Evolutionary conservation across 2,888 invertebrate species (phyloP).

Genomic region (Nasonovia ribisnigri): DNA sequence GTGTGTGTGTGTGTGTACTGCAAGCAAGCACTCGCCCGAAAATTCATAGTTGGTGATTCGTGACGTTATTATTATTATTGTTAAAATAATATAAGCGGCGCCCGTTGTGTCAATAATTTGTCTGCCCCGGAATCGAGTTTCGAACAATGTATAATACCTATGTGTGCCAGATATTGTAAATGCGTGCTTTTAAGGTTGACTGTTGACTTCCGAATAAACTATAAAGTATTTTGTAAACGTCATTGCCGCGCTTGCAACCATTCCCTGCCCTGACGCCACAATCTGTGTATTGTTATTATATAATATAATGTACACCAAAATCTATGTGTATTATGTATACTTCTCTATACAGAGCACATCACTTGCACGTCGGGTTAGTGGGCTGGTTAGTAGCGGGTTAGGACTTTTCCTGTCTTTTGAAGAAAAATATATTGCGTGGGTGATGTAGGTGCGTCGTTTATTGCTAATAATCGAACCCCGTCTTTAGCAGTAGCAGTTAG

Average conservation of each 20-base stretch:
- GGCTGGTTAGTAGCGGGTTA: not conserved
- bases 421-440: not conserved
- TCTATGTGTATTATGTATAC: not conserved
- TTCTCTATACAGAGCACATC: not conserved
- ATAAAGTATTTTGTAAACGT: slow-evolving; percentile 9
- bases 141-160: slow-evolving; percentile 12
- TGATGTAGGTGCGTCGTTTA: not conserved
- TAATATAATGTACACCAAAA: not conserved
- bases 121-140: slow-evolving; percentile 47
- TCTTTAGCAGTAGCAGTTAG: not conserved
- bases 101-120: slow-evolving; percentile 57
- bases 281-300: not conserved
- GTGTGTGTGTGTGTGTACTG: not conserved
- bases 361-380: not conserved
- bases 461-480: not conserved
- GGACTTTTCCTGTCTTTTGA: not conserved
- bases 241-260: not conserved
- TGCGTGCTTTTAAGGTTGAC: slow-evolving; percentile 24
- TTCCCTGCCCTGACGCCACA: not conserved
- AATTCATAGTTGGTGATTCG: not conserved
- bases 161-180: not conserved
- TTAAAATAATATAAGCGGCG: not conserved
- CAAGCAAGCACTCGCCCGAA: not conserved
- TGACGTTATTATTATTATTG: not conserved
- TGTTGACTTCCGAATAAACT: slow-evolving; percentile 44